These are phyloP conservation scores for Blastomussa wellsi DNA, from an alignment of 92 coral and sea anemone species.

Conservation along the genomic window DNA sequence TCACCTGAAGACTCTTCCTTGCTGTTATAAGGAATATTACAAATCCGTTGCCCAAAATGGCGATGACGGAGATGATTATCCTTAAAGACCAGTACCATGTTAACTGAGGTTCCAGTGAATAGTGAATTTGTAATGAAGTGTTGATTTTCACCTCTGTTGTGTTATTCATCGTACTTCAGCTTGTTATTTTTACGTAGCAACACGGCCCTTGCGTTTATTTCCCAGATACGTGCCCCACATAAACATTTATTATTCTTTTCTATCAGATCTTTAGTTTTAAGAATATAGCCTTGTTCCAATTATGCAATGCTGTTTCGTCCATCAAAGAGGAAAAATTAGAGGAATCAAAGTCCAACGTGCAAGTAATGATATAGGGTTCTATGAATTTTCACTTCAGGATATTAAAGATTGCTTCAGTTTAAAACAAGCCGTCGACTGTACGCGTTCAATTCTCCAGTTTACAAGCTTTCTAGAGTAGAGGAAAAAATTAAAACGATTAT, in stretches of 20 bases:
- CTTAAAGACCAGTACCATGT: conserved; percentile 66
- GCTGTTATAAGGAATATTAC: conserved; percentile 62
- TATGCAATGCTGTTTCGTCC: not conserved
- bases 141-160: not conserved
- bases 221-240: not conserved
- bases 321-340: too few species aligned
- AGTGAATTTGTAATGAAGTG: not conserved
- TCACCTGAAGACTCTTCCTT: conserved; percentile 55
- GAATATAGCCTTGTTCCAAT: not conserved
- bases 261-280: not conserved
- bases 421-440: too few species aligned
- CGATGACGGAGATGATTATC: conserved; percentile 52
- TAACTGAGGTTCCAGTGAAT: conserved; percentile 29
- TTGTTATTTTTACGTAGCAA: too few species aligned
- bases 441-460: too few species aligned
- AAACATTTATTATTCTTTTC: not conserved
- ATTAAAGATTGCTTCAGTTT: too few species aligned
- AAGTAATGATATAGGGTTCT: too few species aligned
- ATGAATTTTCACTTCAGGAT: too few species aligned
- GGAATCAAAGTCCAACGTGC: too few species aligned
- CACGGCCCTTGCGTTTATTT: not conserved
- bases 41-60: conserved; percentile 76
- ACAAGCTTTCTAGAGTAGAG: not conserved
- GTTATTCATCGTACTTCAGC: not conserved
- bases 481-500: not conserved